Evolutionary conservation across 2,113 vertebrate species (phyloP), one percentile per base, ranked within the genome.

Genomic region (Willisornis vidua): DNA sequence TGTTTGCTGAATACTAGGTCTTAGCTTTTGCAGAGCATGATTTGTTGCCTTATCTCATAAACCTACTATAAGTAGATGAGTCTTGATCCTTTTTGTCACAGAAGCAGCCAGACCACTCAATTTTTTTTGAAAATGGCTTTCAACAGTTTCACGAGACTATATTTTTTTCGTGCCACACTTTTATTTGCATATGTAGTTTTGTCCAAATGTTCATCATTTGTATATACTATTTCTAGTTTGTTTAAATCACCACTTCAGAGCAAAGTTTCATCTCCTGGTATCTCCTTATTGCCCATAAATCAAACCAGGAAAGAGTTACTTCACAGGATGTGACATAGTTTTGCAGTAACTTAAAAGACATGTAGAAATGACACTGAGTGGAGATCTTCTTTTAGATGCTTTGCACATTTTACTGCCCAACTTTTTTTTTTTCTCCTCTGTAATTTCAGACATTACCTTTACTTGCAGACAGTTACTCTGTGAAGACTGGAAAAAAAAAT

Each of bases 11-110:
- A 92, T 65, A 66, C 57, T 37, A 9, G 57, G 12, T 57, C 57
- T 61, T 90, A 41, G 77, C 61, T 86, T 90, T 90, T 54, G 66
- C n/a, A 78, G 62, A 80, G 79, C 0, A 4, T n/a, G 22, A 85
- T 85, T 82, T 95, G 23, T 54, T 93, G 25, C 33, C 9, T 74
- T 78, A 65, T 75, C 67, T 87, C 58, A 28, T 29, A 87, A 78
- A n/a, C 29, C 13, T 7, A 33, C 7, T 63, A 7, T 54, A 78
- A 84, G 54, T 10, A 76, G 55, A 57, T 17, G 23, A 37, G 8
- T 62, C 48, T 45, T 65, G 28, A 9, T 39, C 25, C 8, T 46
- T 74, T 90, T 67, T 16, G 3, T 80, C 20, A 57, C 35, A 89
- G n/a, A 41, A 46, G 35, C 49, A 68, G 28, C 23, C 66, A 85